phyloP scores from a whole-genome alignment of 1,140 invertebrate species.

The Helicoverpa armigera region DNA sequence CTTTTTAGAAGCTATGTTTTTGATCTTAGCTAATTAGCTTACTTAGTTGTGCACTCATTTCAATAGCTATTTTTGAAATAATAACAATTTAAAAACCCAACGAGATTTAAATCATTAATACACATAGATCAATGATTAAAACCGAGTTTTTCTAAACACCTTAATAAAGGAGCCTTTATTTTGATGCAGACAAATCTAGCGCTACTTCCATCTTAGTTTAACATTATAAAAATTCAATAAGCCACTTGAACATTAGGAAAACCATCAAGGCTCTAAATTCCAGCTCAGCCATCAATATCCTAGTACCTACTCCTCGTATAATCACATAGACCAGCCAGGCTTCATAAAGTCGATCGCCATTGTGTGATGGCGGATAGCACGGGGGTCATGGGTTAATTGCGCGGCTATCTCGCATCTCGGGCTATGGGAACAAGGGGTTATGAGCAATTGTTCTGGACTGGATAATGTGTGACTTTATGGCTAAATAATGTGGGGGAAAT shows the following conservation, averaged over 20 bases:
- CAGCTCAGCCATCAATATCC: too few species aligned
- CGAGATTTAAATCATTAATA: too few species aligned
- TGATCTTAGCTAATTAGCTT: too few species aligned
- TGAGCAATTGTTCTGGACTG: constrained; percentile 1
- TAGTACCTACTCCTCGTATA: neutral
- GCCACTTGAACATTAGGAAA: neutral
- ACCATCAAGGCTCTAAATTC: too few species aligned
- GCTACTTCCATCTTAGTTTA: too few species aligned
- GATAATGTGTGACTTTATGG: constrained; percentile 11
- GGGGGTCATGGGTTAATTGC: constrained; percentile 44
- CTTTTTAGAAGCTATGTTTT: too few species aligned
- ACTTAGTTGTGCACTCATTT: neutral
- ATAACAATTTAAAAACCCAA: too few species aligned
- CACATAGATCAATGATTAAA: too few species aligned
- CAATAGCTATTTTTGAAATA: neutral
- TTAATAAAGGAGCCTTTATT: too few species aligned
- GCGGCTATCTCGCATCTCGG: constrained; percentile 25
- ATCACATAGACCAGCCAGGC: constrained; percentile 8
- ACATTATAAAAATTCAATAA: neutral
- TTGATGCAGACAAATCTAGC: neutral
- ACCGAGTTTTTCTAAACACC: too few species aligned
- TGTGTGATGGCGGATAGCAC: constrained; percentile 17
- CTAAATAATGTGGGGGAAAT: neutral
- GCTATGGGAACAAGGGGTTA: constrained; percentile 39
- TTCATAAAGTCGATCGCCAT: constrained; percentile 37